phyloP scores from a whole-genome alignment of 1,140 invertebrate genomes.

The Zeugodacus cucurbitae region DNA sequence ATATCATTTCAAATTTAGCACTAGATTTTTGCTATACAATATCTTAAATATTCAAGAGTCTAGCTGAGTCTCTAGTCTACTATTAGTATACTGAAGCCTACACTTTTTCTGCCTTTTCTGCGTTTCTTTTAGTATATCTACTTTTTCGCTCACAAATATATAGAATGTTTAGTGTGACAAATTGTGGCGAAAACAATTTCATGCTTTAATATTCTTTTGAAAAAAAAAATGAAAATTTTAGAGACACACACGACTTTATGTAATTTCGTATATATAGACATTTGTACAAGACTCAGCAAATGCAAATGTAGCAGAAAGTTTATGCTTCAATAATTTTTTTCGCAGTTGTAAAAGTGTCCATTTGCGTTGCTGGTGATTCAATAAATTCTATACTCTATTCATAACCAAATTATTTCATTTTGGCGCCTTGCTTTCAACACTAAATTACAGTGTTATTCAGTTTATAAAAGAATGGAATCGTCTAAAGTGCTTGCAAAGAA shows the following conservation, averaged over 20 bases:
- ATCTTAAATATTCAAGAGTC: too few relatives aligned
- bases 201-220: conserved; percentile 18
- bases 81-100: too few relatives aligned
- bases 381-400: background rate
- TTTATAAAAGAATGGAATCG: too few relatives aligned
- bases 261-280: background rate
- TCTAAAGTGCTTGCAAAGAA: too few relatives aligned
- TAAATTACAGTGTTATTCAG: background rate
- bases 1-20: too few relatives aligned
- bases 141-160: background rate
- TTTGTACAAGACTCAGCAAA: background rate
- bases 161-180: background rate
- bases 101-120: too few relatives aligned
- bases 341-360: background rate
- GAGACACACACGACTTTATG: background rate
- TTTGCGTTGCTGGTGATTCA: background rate
- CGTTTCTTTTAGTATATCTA: too few relatives aligned
- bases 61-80: too few relatives aligned
- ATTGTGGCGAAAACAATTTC: conserved; percentile 13
- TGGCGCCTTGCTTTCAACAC: background rate
- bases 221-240: background rate
- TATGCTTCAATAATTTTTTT: background rate
- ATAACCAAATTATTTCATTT: background rate
- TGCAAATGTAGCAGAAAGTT: background rate
- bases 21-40: too few relatives aligned